Base-by-base conservation (phyloP, 1,140 invertebrate genomes). In the Schlechtendalia chinensis region DNA sequence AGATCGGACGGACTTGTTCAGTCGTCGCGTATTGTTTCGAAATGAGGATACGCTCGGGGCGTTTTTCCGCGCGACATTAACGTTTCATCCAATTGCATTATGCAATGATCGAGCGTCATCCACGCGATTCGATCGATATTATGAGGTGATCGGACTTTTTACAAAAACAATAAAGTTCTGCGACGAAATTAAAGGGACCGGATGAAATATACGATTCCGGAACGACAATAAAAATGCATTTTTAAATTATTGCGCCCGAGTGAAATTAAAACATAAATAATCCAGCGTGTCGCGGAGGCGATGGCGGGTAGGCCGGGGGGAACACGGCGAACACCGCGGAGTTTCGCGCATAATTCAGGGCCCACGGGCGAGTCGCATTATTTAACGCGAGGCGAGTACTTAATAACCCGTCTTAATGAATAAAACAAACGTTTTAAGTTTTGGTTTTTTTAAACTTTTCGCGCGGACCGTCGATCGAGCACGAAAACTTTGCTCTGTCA, bases 251-350 rank as follows among this genome's bases (percentile, higher is more conserved):
- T 11, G 22, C 27, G 17, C 5, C n/a, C 3, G 10, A 27, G 22
- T 27, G 50, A 69, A 69, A 50, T 69, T 69, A 50, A 69, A 69
- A 50, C 45, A 69, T 69, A 50, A 69, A 69, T 69, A 69, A 69
- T 12, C 22, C 16, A 45, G 14, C 32, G 32, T 47, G 8, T 8
- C 47, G 47, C 11, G 5, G 8, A 4, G 3, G 8, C 32, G 32
- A 39, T 39, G 32, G 32, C 8, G 3, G 8, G 32, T 4, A 8
- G 32, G 32, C 3, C 3, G 8, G 32, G 32, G 24, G 39, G 39
- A 47, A 69, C 1, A 47, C n/a, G 6, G 8, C 8, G 47, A 50
- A 69, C 45, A 69, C 22, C 14, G 6, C 1, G 22, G 19, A 24
- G 12, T 50, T 69, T 50, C 47, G 17, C 67, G 14, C 39, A 69